These are phyloP conservation scores for Latrodectus geometricus DNA, from an alignment of 1,140 invertebrate genomes.

Conservation along the genomic window DNA sequence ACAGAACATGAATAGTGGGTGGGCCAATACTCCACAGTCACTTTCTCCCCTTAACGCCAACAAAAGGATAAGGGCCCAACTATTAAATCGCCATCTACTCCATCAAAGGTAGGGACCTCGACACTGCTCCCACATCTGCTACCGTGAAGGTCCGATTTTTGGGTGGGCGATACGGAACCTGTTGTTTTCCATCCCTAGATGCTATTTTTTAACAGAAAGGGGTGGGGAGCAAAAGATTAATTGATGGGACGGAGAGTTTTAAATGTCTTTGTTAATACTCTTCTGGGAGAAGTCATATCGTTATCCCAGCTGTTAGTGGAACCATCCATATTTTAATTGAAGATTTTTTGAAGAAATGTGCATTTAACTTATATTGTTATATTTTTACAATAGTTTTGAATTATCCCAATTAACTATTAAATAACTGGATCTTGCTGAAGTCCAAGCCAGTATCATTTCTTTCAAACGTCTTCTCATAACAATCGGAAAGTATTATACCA, in stretches of 20 bases:
- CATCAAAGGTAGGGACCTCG: conserved; percentile 30
- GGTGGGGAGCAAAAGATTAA: background rate
- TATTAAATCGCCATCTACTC: conserved; percentile 58
- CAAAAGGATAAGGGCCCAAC: conserved; percentile 40
- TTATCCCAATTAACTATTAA: too few species aligned
- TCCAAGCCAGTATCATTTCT: too few species aligned
- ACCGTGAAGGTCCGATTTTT: conserved; percentile 7
- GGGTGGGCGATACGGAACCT: background rate
- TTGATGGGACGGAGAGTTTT: background rate
- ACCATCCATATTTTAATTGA: background rate
- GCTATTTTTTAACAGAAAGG: background rate
- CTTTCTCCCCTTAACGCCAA: conserved; percentile 15
- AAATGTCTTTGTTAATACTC: background rate
- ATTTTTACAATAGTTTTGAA: too few species aligned
- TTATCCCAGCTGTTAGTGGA: background rate
- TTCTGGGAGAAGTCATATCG: background rate
- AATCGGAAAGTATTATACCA: too few species aligned
- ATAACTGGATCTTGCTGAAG: too few species aligned
- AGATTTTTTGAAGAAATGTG: too few species aligned
- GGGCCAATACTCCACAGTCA: conserved; percentile 13
- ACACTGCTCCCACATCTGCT: conserved; percentile 25
- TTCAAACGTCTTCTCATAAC: too few species aligned
- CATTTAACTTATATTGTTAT: too few species aligned
- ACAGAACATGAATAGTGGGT: conserved; percentile 22
- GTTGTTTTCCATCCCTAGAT: background rate